phyloP scores from a whole-genome alignment of 2,888 invertebrate species.

The Syrphus vitripennis region DNA sequence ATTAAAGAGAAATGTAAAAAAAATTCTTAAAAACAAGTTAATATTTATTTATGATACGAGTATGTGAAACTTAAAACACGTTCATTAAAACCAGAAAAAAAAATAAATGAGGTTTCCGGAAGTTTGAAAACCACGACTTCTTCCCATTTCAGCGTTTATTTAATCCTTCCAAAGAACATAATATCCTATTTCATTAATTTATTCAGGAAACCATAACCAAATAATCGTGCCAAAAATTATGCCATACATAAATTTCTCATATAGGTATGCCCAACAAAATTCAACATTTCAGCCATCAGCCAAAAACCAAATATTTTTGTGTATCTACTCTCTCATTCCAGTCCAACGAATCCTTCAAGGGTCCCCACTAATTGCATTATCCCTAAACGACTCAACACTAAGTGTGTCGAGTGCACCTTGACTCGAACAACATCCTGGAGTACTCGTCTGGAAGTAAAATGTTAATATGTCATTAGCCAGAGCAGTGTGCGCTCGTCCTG shows the following conservation, averaged over 20 bases:
- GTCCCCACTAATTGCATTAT: slow-evolving; percentile 59
- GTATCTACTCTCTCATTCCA: slow-evolving; percentile 48
- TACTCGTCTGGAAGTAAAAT: slow-evolving; percentile 59
- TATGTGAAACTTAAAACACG: background rate
- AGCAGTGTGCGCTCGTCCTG: slow-evolving; percentile 22
- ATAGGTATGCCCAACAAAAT: background rate
- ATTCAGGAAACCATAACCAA: slow-evolving; percentile 54
- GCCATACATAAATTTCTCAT: background rate
- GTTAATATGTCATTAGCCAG: slow-evolving; percentile 63
- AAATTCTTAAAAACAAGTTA: background rate
- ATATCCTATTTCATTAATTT: slow-evolving; percentile 19
- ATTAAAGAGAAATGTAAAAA: no score
- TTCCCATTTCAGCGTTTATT: background rate
- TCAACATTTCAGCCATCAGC: background rate
- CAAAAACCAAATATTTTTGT: slow-evolving; percentile 34
- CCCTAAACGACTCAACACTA: slow-evolving; percentile 43
- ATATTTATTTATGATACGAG: fast-evolving
- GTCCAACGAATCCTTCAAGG: slow-evolving; percentile 38
- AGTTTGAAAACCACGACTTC: background rate
- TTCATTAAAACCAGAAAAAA: no score
- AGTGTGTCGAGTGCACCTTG: slow-evolving; percentile 53
- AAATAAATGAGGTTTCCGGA: background rate
- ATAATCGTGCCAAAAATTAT: slow-evolving; percentile 45
- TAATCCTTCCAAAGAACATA: background rate
- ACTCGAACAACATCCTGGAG: slow-evolving; percentile 53